These are phyloP conservation scores for Lipotes vexillifer DNA, from an alignment of 2,113 vertebrate genomes.

Conservation along the genomic window DNA sequence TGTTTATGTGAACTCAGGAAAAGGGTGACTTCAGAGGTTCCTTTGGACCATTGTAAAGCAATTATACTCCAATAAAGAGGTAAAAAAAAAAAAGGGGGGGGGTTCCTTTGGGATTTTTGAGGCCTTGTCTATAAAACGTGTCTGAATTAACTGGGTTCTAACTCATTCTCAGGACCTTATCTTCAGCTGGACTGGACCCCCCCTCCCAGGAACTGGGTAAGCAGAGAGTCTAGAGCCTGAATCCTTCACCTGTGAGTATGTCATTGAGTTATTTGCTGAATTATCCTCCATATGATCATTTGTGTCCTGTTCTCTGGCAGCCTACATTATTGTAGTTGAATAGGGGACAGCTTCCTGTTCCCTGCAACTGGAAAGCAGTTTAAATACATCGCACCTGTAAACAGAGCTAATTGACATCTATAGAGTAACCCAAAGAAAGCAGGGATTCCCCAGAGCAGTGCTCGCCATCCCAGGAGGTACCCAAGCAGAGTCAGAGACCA, in stretches of 20 bases:
- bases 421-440: background rate
- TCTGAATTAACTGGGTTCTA: background rate
- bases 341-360: background rate
- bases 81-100: too few relatives aligned
- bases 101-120: background rate
- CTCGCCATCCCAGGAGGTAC: background rate
- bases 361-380: background rate
- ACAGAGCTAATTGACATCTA: background rate
- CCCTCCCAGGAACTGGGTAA: background rate
- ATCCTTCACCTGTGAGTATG: background rate
- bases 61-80: too few relatives aligned
- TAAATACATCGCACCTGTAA: background rate
- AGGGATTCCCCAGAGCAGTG: background rate
- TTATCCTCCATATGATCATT: background rate
- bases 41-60: background rate
- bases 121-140: background rate
- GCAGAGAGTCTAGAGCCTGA: background rate
- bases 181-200: background rate
- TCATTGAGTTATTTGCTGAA: background rate
- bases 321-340: background rate
- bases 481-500: background rate
- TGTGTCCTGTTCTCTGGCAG: background rate
- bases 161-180: background rate
- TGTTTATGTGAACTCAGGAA: background rate
- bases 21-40: slow-evolving; percentile 1